phyloP scores from a whole-genome alignment of 2,113 vertebrate species.

The Probosciger aterrimus region DNA sequence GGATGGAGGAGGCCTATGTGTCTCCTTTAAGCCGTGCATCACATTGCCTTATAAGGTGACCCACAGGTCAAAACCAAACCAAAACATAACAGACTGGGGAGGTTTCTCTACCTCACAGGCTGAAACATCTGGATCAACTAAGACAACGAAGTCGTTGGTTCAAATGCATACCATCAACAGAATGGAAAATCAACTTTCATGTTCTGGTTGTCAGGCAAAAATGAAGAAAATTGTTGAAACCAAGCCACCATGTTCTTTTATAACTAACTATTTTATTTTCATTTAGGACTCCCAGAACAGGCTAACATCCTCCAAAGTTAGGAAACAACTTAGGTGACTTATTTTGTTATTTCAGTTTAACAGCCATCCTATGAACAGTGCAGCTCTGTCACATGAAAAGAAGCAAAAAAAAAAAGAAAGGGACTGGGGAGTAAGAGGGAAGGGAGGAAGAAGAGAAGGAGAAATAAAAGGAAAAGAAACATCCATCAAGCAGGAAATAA shows the following conservation, averaged over 20 bases:
- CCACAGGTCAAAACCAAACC: background rate
- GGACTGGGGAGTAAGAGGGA: background rate
- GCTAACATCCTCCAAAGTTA: background rate
- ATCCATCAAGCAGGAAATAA: background rate
- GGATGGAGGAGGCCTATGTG: background rate
- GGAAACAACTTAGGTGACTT: background rate
- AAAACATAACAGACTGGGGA: background rate
- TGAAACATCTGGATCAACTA: slow-evolving; percentile 8
- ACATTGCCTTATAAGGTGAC: background rate
- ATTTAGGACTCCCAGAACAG: background rate
- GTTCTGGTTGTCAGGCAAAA: background rate
- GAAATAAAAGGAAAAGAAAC: background rate
- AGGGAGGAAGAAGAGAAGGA: background rate
- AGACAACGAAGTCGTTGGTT: background rate
- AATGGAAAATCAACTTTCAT: background rate
- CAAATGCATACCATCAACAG: background rate
- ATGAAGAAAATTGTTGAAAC: background rate
- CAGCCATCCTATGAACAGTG: background rate
- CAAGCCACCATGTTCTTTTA: background rate
- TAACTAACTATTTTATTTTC: background rate
- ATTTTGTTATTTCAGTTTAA: slow-evolving; percentile 45
- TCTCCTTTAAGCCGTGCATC: background rate
- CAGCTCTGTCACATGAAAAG: background rate
- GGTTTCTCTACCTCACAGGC: background rate
- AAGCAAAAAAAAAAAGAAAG: background rate